Evolutionary conservation across 2,797 vertebrate species (phyloP).

Genomic region (Petrocephalus schoutedeni): DNA sequence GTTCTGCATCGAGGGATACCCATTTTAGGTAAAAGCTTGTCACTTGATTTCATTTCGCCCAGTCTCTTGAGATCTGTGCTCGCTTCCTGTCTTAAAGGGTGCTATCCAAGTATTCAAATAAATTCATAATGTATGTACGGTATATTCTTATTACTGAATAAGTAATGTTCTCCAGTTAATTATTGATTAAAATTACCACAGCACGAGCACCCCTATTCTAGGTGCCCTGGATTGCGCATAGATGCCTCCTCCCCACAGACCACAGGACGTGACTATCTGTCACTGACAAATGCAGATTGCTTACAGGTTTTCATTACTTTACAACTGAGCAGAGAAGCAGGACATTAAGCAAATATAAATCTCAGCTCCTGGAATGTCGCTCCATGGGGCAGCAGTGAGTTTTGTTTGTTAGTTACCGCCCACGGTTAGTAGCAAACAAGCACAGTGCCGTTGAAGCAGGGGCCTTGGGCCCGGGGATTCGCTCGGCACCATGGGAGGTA

Average conservation of each 20-base stretch:
- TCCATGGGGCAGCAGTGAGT: background rate
- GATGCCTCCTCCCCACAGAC: background rate
- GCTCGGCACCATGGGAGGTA: background rate
- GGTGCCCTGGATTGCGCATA: background rate
- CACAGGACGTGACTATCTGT: background rate
- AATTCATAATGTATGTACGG: background rate
- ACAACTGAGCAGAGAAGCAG: background rate
- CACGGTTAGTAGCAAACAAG: background rate
- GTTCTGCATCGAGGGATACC: background rate
- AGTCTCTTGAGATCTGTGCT: background rate
- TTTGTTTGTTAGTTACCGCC: background rate
- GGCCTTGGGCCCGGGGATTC: background rate
- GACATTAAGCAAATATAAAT: constrained; percentile 5
- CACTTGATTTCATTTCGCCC: background rate
- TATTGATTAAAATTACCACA: background rate
- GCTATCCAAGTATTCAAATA: constrained; percentile 11
- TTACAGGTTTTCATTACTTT: background rate
- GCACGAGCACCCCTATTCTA: background rate
- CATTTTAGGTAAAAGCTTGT: background rate
- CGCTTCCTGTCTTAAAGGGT: background rate
- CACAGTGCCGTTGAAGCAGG: background rate
- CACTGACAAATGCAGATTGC: background rate
- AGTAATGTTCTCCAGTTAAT: constrained; percentile 8
- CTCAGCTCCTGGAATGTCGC: constrained; percentile 1
- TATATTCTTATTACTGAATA: background rate